A percentile compares a stretch with the other conserved stretches of the same genome.
phyloP scores from a whole-genome alignment of 2,888 invertebrate genomes.

The Macrophya annulata region DNA sequence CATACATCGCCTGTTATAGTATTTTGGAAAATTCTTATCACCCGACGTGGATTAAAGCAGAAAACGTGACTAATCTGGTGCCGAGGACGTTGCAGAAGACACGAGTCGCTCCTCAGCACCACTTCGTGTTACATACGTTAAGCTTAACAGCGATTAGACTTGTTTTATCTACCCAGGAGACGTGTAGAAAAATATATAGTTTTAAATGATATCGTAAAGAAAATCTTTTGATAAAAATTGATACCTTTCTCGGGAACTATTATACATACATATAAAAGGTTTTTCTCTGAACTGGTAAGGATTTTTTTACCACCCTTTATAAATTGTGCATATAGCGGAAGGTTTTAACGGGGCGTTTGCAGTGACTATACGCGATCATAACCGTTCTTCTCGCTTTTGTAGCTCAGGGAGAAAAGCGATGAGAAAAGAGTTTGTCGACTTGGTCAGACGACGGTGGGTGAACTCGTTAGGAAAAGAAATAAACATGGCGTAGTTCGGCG shows the following conservation, averaged over 20 bases:
- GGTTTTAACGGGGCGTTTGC: slow-evolving; percentile 70
- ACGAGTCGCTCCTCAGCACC: neutral
- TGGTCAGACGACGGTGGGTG: slow-evolving; percentile 63
- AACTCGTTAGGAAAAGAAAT: slow-evolving; percentile 72
- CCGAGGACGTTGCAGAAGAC: slow-evolving; percentile 29
- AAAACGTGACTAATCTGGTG: slow-evolving; percentile 52
- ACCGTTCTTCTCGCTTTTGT: slow-evolving; percentile 21
- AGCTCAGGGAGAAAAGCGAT: slow-evolving; percentile 25
- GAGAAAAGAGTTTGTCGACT: slow-evolving; percentile 31
- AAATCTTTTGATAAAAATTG: slow-evolving; percentile 7
- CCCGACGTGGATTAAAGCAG: slow-evolving; percentile 12
- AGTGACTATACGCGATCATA: slow-evolving; percentile 5
- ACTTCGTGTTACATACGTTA: too few species aligned
- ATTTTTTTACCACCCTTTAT: slow-evolving; percentile 69
- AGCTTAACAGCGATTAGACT: neutral
- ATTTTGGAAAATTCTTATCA: slow-evolving; percentile 37
- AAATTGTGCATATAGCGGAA: slow-evolving; percentile 75
- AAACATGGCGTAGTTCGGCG: slow-evolving; percentile 65
- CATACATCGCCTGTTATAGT: neutral
- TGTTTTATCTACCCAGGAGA: neutral
- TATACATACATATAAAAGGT: neutral
- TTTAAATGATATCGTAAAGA: neutral
- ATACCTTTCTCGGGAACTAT: neutral
- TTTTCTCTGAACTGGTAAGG: slow-evolving; percentile 1
- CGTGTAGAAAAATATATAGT: neutral